Evolutionary conservation across 2,113 vertebrate genomes (phyloP), one percentile per base, ranked within the genome.

Genomic region (Bombycilla garrulus): DNA sequence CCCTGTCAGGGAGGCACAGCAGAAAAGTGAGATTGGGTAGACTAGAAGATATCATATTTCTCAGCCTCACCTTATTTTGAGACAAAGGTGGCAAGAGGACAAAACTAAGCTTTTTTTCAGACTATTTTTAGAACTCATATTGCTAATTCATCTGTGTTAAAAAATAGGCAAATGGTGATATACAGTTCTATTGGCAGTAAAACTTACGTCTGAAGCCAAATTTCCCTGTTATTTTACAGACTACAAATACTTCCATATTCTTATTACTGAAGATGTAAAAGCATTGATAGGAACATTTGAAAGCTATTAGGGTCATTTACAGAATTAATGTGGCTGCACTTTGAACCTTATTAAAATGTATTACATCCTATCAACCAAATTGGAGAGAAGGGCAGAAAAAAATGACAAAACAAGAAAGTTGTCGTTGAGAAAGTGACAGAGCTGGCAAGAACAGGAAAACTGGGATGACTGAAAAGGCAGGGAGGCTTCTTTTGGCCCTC

Each of bases 161-260:
- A 95, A 95, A 94, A 74, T 26, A 73, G 76, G 51, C 44, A 81
- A 93, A 88, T 10, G 1, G 56, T 86, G 90, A 88, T 74, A 69
- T 84, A 71, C n/a, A 45, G 22, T 88, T 94, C 90, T 91, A 93
- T 60, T 95, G 95, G 80, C 95, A 94, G 76, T 92, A 92, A 94
- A 95, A 78, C 23, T 64, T 67, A 21, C 4, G 69, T 93, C 92
- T 96, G 93, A 94, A 81, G 95, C 86, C 90, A 96, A 84, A 94
- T 96, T 93, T 92, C 60, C 69, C 80, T 88, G 84, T 96, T 94
- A 92, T 93, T 97, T 96, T 96, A 96, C 94, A 94, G 96, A 92
- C 94, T 95, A 81, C 88, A 95, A 95, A 95, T 96, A 81, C 82
- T 95, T 96, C 93, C 93, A 95, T 80, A 53, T 97, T 95, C 77